These are phyloP conservation scores for Heterodera filipjevi DNA, from an alignment of 2,888 invertebrate species.

Conservation along the genomic window DNA sequence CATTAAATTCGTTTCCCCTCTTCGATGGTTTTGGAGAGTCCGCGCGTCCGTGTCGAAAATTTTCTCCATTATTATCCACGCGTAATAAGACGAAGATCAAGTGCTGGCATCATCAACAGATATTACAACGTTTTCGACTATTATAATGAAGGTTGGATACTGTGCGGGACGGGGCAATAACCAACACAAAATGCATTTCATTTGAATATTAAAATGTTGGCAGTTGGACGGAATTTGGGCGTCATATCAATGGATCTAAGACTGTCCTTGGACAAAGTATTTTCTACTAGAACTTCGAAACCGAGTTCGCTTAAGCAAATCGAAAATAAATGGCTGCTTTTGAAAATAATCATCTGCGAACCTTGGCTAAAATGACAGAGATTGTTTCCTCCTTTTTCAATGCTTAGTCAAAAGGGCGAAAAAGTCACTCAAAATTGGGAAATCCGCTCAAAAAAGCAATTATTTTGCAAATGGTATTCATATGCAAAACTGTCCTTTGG, in stretches of 20 bases:
- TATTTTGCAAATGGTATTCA: no score
- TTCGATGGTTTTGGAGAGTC: slow-evolving; percentile 53
- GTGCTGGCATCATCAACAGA: slow-evolving; percentile 27
- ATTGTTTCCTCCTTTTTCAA: no score
- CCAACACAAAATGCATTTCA: not conserved
- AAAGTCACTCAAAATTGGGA: no score
- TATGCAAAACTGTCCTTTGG: not conserved
- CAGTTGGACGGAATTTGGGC: not conserved
- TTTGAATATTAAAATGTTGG: slow-evolving; percentile 1
- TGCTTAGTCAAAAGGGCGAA: no score
- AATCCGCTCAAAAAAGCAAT: no score
- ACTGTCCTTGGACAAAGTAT: no score
- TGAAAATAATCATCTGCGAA: no score
- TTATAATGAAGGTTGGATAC: slow-evolving; percentile 35
- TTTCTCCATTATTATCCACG: slow-evolving; percentile 52
- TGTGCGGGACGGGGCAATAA: not conserved
- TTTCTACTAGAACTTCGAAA: no score
- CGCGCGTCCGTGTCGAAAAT: slow-evolving; percentile 57
- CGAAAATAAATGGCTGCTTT: no score
- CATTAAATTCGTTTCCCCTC: not conserved
- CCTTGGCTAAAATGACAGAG: no score
- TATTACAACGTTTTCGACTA: slow-evolving; percentile 42
- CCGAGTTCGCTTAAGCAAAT: no score
- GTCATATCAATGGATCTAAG: no score
- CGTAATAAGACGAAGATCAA: not conserved